These are phyloP conservation scores for Stenotaenia linearis DNA, from an alignment of 2,888 invertebrate genomes.

Conservation along the genomic window DNA sequence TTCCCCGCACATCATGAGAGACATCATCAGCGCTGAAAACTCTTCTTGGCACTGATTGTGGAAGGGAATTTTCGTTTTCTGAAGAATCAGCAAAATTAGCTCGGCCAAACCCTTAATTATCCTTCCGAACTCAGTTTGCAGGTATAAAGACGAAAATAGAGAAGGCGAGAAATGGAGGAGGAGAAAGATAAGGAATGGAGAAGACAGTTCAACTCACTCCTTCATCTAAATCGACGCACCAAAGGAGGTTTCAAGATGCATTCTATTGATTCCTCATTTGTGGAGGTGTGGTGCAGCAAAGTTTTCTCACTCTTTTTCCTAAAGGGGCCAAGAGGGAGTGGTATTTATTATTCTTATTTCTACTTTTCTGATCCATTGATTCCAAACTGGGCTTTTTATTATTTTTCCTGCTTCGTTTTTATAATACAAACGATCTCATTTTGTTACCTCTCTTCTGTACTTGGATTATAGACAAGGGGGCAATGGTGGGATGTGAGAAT, in stretches of 20 bases:
- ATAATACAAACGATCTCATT: constrained; percentile 11
- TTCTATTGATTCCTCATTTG: constrained; percentile 19
- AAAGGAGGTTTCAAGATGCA: background rate
- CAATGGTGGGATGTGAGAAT: background rate
- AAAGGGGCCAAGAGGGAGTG: background rate
- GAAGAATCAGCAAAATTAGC: constrained; percentile 15
- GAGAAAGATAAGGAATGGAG: constrained; percentile 14
- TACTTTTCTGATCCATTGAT: constrained; percentile 9
- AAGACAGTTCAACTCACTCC: constrained; percentile 8
- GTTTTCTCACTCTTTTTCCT: background rate
- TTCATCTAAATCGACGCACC: constrained; percentile 12
- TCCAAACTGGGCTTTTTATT: background rate
- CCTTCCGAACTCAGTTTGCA: constrained; percentile 12
- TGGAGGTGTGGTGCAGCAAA: background rate
- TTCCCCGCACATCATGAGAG: background rate
- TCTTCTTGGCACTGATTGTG: constrained; percentile 19
- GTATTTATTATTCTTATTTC: constrained; percentile 6
- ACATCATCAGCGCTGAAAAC: constrained; percentile 15
- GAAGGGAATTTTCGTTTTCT: background rate
- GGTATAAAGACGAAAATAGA: constrained; percentile 9
- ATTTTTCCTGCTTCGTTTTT: background rate
- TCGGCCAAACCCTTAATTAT: constrained; percentile 19
- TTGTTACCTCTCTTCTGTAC: background rate
- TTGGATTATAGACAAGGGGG: constrained; percentile 10
- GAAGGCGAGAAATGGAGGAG: constrained; percentile 11